Conservation (phyloP, 2,113 vertebrate genomes). For the Leuciscus idus region DNA sequence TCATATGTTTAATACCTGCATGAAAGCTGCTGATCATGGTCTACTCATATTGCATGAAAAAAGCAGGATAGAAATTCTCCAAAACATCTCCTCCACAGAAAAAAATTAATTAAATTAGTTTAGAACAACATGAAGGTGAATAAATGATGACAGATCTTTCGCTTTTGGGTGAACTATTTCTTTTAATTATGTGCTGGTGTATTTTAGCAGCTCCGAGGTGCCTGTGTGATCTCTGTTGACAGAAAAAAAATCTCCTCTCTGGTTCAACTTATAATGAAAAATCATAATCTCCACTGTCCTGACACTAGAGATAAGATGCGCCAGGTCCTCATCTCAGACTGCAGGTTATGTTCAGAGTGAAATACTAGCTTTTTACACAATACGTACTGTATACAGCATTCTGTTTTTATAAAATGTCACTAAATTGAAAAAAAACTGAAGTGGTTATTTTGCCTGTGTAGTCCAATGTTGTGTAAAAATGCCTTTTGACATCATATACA, state of each 20-base stretch:
- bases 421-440: background rate
- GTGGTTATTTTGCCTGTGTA: background rate
- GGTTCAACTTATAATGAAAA: background rate
- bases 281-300: constrained; percentile 10
- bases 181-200: background rate
- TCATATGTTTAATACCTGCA: background rate
- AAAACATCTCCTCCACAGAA: background rate
- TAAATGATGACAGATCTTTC: background rate
- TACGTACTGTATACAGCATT: background rate
- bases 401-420: background rate
- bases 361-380: background rate
- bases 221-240: background rate
- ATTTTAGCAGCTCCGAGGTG: background rate
- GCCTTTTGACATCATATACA: background rate
- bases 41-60: background rate
- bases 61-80: background rate
- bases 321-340: constrained; percentile 13
- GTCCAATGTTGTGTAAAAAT: background rate
- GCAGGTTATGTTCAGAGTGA: background rate
- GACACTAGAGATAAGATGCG: background rate
- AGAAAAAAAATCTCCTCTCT: background rate
- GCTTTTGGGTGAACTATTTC: background rate
- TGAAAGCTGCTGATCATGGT: background rate
- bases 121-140: background rate
- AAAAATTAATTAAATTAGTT: background rate